phyloP scores from a whole-genome alignment of 2,113 vertebrate genomes.

The Dendrocopos noguchii region DNA sequence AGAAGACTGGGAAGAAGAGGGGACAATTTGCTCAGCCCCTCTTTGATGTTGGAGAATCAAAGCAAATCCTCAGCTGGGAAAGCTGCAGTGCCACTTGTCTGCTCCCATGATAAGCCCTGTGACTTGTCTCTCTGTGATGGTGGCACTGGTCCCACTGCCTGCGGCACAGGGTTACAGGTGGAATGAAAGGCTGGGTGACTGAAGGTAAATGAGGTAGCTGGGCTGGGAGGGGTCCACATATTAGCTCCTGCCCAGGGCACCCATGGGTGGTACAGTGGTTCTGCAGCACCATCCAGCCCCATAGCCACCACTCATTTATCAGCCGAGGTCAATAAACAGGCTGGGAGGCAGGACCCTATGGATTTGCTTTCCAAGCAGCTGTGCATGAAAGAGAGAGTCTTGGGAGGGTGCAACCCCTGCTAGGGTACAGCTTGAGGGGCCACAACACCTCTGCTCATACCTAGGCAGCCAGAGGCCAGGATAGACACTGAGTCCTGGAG shows the following conservation, averaged over 20 bases:
- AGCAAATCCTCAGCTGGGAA: background rate
- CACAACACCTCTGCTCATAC: background rate
- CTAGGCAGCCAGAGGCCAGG: background rate
- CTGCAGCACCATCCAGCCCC: background rate
- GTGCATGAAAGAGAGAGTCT: background rate
- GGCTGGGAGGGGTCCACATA: background rate
- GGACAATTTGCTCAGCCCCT: background rate
- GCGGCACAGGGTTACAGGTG: background rate
- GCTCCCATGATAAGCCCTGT: constrained; percentile 7
- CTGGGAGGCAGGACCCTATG: background rate
- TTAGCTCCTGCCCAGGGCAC: background rate
- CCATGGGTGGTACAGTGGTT: background rate
- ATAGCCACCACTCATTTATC: background rate
- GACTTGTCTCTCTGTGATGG: background rate
- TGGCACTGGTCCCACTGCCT: constrained; percentile 11
- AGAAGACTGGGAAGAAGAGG: background rate
- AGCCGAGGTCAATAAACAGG: background rate
- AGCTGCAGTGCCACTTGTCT: background rate
- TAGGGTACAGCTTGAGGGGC: background rate
- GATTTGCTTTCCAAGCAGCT: background rate
- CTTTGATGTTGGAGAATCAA: constrained; percentile 55
- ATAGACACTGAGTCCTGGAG: background rate
- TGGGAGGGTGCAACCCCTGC: background rate
- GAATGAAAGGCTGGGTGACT: constrained; percentile 16
- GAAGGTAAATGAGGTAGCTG: constrained; percentile 17